These are phyloP conservation scores for Dryomyza anilis DNA, from an alignment of 2,888 invertebrate genomes.

Conservation along the genomic window DNA sequence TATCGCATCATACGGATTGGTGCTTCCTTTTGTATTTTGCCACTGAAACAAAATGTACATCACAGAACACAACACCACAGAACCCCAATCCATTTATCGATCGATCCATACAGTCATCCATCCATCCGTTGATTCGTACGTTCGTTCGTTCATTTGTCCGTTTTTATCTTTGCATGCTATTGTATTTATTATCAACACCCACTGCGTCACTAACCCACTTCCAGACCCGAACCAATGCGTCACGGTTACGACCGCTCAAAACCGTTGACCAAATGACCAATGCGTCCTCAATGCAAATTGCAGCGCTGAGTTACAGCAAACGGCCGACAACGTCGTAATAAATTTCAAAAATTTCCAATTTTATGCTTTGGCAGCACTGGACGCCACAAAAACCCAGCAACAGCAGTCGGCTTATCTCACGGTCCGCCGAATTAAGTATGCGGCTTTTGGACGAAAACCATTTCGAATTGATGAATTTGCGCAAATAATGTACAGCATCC, in stretches of 20 bases:
- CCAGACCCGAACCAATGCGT: background rate
- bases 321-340: background rate
- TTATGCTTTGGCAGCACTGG: background rate
- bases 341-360: slow-evolving; percentile 14
- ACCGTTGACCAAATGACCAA: background rate
- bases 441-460: background rate
- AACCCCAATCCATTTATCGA: too few species aligned
- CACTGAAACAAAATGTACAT: background rate
- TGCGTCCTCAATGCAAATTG: background rate
- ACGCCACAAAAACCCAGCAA: slow-evolving; percentile 5
- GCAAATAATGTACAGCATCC: background rate
- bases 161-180: too few species aligned
- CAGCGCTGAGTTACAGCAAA: background rate
- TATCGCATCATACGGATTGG: slow-evolving; percentile 2
- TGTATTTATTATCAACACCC: background rate
- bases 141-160: too few species aligned
- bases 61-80: too few species aligned
- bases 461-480: background rate
- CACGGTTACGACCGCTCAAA: background rate
- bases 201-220: background rate
- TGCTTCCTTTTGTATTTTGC: background rate
- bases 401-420: slow-evolving; percentile 5
- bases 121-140: too few species aligned
- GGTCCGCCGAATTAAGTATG: background rate
- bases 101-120: too few species aligned